These are phyloP conservation scores for Cairina moschata DNA, from an alignment of 2,113 vertebrate genomes.

Conservation along the genomic window DNA sequence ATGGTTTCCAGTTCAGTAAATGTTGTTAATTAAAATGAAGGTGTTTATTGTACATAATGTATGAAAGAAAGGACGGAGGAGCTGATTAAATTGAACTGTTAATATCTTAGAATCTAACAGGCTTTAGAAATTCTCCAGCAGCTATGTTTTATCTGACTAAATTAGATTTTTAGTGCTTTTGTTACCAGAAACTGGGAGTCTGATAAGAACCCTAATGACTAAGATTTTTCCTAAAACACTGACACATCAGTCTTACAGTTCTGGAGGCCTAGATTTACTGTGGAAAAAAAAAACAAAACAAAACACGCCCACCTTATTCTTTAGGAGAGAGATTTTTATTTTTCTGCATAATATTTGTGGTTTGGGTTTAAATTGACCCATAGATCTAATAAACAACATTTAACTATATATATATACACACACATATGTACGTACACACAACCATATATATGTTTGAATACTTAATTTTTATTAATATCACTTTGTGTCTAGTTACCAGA, in stretches of 20 bases:
- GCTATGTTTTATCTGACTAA: background rate
- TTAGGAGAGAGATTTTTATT: background rate
- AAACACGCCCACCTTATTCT: background rate
- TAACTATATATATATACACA: background rate
- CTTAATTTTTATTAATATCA: background rate
- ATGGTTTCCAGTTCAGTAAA: background rate
- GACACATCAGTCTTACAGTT: background rate
- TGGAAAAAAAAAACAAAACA: background rate
- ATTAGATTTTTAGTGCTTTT: background rate
- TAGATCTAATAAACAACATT: background rate
- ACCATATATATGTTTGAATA: background rate
- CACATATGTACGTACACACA: background rate
- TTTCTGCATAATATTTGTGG: background rate
- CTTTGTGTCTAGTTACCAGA: background rate
- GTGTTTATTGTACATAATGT: background rate
- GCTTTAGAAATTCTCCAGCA: background rate
- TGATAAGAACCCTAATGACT: background rate
- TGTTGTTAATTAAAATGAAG: background rate
- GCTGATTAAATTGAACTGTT: background rate
- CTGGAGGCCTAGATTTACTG: background rate
- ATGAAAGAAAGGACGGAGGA: background rate
- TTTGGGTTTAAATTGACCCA: background rate
- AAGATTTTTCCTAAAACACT: background rate
- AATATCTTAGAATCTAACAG: background rate
- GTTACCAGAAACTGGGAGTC: background rate